phyloP scores from a whole-genome alignment of 2,797 vertebrate species.

The Onychomys torridus region DNA sequence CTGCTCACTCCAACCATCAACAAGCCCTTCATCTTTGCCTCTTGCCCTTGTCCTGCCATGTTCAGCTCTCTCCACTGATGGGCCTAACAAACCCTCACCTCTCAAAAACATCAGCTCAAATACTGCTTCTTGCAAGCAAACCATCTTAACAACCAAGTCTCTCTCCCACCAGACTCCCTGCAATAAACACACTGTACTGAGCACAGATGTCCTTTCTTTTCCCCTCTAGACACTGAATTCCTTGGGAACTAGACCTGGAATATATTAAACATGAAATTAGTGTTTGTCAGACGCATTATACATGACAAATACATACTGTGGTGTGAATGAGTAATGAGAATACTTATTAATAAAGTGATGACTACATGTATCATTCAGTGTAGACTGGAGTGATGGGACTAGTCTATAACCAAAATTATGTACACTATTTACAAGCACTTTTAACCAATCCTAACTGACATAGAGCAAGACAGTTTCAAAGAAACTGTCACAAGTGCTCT shows the following conservation, averaged over 20 bases:
- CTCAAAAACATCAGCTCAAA: neutral
- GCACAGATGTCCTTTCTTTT: neutral
- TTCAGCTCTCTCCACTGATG: neutral
- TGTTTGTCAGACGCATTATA: neutral
- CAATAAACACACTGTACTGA: neutral
- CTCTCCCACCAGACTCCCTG: neutral
- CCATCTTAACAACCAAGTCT: neutral
- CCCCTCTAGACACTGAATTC: neutral
- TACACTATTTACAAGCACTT: neutral
- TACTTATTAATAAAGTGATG: neutral
- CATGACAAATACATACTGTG: neutral
- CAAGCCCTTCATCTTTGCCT: neutral
- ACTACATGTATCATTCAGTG: neutral
- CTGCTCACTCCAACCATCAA: neutral
- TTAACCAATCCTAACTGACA: neutral
- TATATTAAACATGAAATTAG: neutral
- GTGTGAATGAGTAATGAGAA: neutral
- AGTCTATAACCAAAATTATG: neutral
- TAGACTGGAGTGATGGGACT: neutral
- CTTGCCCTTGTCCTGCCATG: neutral
- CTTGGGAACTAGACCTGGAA: neutral
- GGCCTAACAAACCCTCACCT: neutral
- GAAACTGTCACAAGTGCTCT: neutral
- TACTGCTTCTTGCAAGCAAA: neutral
- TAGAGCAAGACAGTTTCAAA: neutral